A percentile compares a stretch with the other conserved stretches of the same genome.
These are phyloP conservation scores for Tragulus kanchil DNA, from an alignment of 2,113 vertebrate genomes.

Conservation along the genomic window DNA sequence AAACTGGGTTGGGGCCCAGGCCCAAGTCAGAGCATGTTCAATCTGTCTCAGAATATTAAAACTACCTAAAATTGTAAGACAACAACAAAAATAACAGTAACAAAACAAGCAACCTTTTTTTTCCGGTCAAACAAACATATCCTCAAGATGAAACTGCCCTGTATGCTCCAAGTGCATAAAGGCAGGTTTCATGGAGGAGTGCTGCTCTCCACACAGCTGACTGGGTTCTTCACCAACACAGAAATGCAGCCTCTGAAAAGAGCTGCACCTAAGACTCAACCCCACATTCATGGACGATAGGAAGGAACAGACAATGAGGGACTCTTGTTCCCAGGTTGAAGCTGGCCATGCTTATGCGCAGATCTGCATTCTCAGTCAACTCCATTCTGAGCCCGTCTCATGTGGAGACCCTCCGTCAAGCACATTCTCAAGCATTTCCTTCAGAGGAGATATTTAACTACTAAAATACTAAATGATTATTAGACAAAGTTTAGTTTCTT, in stretches of 20 bases:
- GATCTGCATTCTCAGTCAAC: not conserved
- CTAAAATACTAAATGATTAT: not conserved
- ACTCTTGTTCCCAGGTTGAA: not conserved
- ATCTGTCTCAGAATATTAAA: not conserved
- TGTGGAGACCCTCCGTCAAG: fast-evolving
- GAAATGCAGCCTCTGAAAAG: fast-evolving
- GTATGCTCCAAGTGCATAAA: not conserved
- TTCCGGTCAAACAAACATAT: not conserved
- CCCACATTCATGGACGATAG: too few species aligned
- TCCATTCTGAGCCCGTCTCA: not conserved
- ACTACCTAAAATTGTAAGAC: not conserved
- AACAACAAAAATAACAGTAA: not conserved
- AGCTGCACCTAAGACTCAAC: not conserved
- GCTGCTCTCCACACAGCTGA: not conserved
- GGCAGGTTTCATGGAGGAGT: not conserved
- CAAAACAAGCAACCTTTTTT: not conserved
- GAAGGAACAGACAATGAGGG: not conserved
- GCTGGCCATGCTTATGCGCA: not conserved
- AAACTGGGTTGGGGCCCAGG: fast-evolving
- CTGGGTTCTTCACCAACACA: fast-evolving
- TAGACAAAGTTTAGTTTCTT: not conserved
- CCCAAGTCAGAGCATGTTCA: not conserved
- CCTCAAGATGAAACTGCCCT: not conserved
- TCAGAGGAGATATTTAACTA: not conserved
- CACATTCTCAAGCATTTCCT: not conserved